Conservation (phyloP, 2,888 invertebrate species). For the Nasonovia ribisnigri region DNA sequence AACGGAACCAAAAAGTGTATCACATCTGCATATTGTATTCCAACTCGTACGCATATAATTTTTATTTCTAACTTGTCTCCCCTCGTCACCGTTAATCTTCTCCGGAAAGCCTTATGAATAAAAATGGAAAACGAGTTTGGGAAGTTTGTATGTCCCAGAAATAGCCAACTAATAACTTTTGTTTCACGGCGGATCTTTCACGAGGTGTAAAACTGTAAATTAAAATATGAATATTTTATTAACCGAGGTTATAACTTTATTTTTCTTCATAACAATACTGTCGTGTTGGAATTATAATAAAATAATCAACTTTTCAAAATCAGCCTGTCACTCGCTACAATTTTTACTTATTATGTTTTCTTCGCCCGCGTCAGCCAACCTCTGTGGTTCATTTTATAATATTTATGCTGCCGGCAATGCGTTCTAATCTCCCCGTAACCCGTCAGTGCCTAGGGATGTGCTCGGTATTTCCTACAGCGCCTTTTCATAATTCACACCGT, state of each 20-base stretch:
- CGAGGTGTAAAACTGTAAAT: constrained; percentile 45
- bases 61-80: background rate
- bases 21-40: background rate
- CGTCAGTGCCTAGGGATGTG: background rate
- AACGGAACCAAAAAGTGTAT: background rate
- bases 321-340: constrained; percentile 25
- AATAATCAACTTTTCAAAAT: constrained; percentile 57
- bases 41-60: background rate
- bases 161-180: constrained; percentile 39
- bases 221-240: constrained; percentile 61
- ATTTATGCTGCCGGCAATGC: background rate
- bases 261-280: constrained; percentile 29
- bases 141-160: background rate
- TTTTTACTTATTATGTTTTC: constrained; percentile 41
- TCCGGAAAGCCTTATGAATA: constrained; percentile 35
- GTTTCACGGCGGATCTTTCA: background rate
- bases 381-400: constrained; percentile 19
- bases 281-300: constrained; percentile 40
- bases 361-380: background rate
- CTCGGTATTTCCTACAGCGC: background rate
- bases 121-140: background rate
- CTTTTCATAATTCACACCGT: constrained; percentile 30
- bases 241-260: constrained; percentile 50
- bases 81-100: background rate
- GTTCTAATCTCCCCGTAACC: constrained; percentile 17